phyloP scores from a whole-genome alignment of 2,888 invertebrate genomes.

The Epinotia demarniana region DNA sequence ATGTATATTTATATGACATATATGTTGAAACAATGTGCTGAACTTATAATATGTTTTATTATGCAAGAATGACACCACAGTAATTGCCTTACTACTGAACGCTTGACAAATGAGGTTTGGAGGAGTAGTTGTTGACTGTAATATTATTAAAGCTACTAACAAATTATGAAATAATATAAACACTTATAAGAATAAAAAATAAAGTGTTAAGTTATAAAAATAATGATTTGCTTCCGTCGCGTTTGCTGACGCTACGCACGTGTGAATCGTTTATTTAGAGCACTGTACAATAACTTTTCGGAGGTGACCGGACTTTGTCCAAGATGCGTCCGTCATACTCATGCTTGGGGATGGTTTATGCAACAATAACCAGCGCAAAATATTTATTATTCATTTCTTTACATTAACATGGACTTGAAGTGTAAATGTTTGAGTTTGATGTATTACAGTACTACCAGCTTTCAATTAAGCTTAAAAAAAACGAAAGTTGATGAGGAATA shows the following conservation, averaged over 20 bases:
- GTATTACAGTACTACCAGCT: neutral
- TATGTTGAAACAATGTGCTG: too few relatives aligned
- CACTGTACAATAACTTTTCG: conserved; percentile 67
- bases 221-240: neutral
- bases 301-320: conserved; percentile 68
- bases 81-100: too few relatives aligned
- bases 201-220: too few relatives aligned
- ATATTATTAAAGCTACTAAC: neutral
- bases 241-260: conserved; percentile 59
- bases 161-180: too few relatives aligned
- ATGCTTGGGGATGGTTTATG: conserved; percentile 54
- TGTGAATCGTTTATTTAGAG: conserved; percentile 66
- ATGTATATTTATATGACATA: too few relatives aligned
- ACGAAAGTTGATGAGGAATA: neutral
- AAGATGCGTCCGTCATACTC: conserved; percentile 64
- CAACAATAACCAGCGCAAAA: conserved; percentile 45
- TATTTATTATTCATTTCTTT: neutral
- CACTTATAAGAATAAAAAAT: neutral
- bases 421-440: neutral
- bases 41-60: too few relatives aligned
- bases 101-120: too few relatives aligned
- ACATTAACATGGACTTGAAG: neutral
- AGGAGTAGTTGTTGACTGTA: too few relatives aligned
- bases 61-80: too few relatives aligned
- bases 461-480: neutral